Conservation (phyloP, 2,888 invertebrate species). For the Zhuqinia jingwanae region DNA sequence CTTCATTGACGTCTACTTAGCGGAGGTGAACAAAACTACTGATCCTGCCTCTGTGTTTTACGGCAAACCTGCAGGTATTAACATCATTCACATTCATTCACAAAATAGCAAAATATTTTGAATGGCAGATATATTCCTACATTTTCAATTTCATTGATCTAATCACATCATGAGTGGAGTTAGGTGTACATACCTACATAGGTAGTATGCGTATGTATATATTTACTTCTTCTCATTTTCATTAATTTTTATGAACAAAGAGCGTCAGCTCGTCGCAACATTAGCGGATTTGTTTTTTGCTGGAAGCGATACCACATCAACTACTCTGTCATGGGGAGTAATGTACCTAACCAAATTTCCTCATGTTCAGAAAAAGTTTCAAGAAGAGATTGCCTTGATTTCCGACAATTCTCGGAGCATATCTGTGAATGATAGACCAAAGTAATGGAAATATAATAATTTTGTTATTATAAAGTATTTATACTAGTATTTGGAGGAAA, state of each 20-base stretch:
- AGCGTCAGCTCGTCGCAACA: slow-evolving; percentile 45
- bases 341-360: slow-evolving; percentile 61
- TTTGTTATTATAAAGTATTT: background rate
- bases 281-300: slow-evolving; percentile 65
- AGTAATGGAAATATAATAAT: slow-evolving; percentile 40
- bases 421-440: slow-evolving; percentile 55
- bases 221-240: too few relatives aligned
- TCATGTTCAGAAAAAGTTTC: slow-evolving; percentile 64
- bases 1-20: slow-evolving; percentile 74
- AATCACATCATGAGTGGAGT: too few relatives aligned
- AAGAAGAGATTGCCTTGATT: slow-evolving; percentile 63
- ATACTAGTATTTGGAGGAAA: too few relatives aligned
- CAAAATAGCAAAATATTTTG: too few relatives aligned
- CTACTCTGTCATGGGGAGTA: slow-evolving; percentile 64
- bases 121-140: too few relatives aligned
- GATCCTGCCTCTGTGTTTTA: slow-evolving; percentile 74
- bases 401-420: slow-evolving; percentile 57
- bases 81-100: too few relatives aligned
- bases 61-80: slow-evolving; percentile 67
- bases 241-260: too few relatives aligned
- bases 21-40: slow-evolving; percentile 72
- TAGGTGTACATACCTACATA: too few relatives aligned
- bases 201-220: too few relatives aligned
- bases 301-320: slow-evolving; percentile 68
- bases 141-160: background rate